Percentiles rank a stretch among this genome's conserved stretches.
Conservation (phyloP, 2,113 vertebrate species). For the Lagopus muta region DNA sequence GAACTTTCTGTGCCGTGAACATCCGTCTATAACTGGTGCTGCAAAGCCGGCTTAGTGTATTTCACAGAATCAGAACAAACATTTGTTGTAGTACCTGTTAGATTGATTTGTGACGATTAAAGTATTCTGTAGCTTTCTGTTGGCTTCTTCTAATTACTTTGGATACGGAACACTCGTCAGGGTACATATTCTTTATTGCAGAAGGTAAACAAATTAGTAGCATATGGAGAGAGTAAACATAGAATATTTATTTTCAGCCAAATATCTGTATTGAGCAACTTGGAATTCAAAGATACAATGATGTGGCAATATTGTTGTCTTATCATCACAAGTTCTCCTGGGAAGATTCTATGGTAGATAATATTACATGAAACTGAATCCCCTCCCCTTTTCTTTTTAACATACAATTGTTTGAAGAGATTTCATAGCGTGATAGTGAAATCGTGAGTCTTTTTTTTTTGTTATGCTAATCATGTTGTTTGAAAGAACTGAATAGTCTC, state of each 20-base stretch:
- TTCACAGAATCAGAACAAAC: no score
- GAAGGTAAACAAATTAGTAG: not conserved
- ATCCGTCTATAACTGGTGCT: not conserved
- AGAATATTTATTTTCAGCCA: not conserved
- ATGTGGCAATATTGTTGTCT: slow-evolving; percentile 3
- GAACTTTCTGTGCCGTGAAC: not conserved
- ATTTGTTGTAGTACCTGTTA: not conserved
- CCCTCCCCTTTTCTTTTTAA: slow-evolving; percentile 48
- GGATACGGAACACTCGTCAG: not conserved
- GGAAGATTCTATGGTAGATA: slow-evolving; percentile 43
- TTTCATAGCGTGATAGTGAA: not conserved
- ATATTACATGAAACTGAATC: slow-evolving; percentile 28
- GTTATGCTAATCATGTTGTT: not conserved
- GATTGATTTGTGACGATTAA: not conserved
- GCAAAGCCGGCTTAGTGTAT: not conserved
- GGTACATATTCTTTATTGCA: not conserved
- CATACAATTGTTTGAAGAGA: not conserved
- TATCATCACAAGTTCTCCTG: slow-evolving; percentile 30
- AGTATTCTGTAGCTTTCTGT: not conserved
- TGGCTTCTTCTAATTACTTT: not conserved
- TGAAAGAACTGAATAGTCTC: not conserved
- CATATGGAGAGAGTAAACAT: not conserved
- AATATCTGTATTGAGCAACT: slow-evolving; percentile 10
- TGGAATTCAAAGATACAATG: not conserved
- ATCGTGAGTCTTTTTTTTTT: not conserved